phyloP scores from a whole-genome alignment of 2,113 vertebrate genomes.

The Aleadryas rufinucha region DNA sequence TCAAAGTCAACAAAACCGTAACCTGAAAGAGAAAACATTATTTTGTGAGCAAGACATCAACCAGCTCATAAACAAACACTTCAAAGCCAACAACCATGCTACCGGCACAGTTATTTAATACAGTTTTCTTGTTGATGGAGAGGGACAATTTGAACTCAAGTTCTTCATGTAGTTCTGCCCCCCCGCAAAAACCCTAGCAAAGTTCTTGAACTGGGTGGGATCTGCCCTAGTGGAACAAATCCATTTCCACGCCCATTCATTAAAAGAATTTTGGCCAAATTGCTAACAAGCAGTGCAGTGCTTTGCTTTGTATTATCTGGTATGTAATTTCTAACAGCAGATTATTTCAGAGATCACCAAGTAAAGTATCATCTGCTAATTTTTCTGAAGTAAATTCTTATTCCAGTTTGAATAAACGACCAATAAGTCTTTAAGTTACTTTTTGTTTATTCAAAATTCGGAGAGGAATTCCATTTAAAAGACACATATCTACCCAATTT shows the following conservation, averaged over 20 bases:
- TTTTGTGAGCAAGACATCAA: not conserved
- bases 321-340: not conserved
- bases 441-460: not conserved
- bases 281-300: not conserved
- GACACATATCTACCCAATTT: not conserved
- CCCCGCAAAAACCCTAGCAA: not conserved
- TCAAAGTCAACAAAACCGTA: conserved; percentile 99
- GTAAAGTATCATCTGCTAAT: not conserved
- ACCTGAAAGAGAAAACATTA: conserved; percentile 76
- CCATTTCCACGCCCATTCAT: not conserved
- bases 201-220: not conserved
- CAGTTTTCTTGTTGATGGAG: not conserved
- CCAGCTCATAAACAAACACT: not conserved
- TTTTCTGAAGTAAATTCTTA: not conserved
- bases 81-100: not conserved
- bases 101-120: not conserved
- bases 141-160: not conserved
- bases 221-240: not conserved
- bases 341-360: not conserved
- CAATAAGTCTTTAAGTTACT: not conserved
- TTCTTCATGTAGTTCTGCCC: not conserved
- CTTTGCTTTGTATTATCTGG: not conserved
- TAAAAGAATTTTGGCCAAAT: not conserved
- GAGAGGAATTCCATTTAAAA: not conserved
- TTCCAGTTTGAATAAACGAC: not conserved